Conservation (phyloP, 30 jellyfish, hydroid and myxozoan species). For the Chrysaora quinquecirrha region DNA sequence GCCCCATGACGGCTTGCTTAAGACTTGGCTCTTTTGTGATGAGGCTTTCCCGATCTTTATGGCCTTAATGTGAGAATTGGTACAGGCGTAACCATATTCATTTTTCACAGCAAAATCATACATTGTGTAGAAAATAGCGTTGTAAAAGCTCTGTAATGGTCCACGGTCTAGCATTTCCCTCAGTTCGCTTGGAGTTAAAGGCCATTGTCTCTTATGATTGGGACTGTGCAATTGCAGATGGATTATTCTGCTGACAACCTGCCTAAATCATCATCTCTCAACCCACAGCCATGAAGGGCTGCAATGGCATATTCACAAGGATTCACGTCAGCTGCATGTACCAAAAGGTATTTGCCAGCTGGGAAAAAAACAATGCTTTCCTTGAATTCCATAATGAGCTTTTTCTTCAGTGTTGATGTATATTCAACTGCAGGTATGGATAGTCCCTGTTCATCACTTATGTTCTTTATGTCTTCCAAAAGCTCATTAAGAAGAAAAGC, state of each 20-base stretch:
- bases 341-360: too few relatives aligned
- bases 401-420: too few relatives aligned
- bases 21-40: slow-evolving; percentile 11
- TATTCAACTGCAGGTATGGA: too few relatives aligned
- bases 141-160: slow-evolving; percentile 17
- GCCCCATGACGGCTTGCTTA: slow-evolving; percentile 24
- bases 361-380: too few relatives aligned
- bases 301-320: slow-evolving; percentile 34
- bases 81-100: slow-evolving; percentile 32
- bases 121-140: slow-evolving; percentile 18
- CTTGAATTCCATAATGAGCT: too few relatives aligned
- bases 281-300: too few relatives aligned
- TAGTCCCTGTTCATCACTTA: too few relatives aligned
- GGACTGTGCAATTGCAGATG: not conserved
- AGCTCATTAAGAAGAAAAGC: too few relatives aligned
- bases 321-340: too few relatives aligned
- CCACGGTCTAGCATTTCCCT: slow-evolving; percentile 19
- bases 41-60: slow-evolving; percentile 32
- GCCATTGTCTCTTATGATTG: slow-evolving; percentile 11
- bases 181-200: slow-evolving; percentile 39
- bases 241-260: slow-evolving; percentile 27
- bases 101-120: slow-evolving; percentile 10
- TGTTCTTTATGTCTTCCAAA: too few relatives aligned
- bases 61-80: not conserved
- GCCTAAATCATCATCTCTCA: slow-evolving; percentile 16